Base-by-base conservation (phyloP, 2,797 vertebrate species). In the Picus viridis region DNA sequence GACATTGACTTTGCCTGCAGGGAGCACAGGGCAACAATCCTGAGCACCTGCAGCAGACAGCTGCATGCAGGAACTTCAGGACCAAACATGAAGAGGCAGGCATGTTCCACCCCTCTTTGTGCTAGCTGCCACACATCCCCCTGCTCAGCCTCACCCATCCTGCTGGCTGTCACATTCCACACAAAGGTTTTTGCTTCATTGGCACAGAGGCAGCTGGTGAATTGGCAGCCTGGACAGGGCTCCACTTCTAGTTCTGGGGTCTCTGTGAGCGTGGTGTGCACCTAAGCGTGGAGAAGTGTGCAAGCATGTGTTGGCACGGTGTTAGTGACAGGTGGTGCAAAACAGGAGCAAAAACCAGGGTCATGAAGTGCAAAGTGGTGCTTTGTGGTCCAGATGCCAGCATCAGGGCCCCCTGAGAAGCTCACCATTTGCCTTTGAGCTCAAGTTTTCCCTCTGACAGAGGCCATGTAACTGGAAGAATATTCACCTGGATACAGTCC, bases 401-500 rank as follows among this genome's bases (percentile, higher is more conserved):
- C 3, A 73, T 27, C 29, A 14, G n/a, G 62, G n/a, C 24, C 39
- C 89, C 36, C 74, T 36, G 10, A 75, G 67, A 61, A 63, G 24
- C 12, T 77, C 51, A 41, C 20, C 63, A 20, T 16, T 77, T 49
- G 10, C 29, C 9, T 82, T 22, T 70, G 36, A 30, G 16, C 32
- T 72, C 56, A 56, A 58, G n/a, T 1, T 77, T 76, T 69, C 59
- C 23, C 20, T 69, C 29, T 2, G 1, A 32, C 23, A 68, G 62
- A 41, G 9, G 6, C 30, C 4, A 0, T 39, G 22, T 19, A 20
- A 51, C 0, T 65, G 43, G 3, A 7, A 6, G 11, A 63, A 61
- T 39, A n/a, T 89, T 97, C 82, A 98, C 98, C 98, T 97, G 97
- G 22, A 99, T 98, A 91, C 98, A 98, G 16, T 97, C 95, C 82